Base-by-base conservation (phyloP, 1,140 invertebrate species). In the Drosophila tristis region DNA sequence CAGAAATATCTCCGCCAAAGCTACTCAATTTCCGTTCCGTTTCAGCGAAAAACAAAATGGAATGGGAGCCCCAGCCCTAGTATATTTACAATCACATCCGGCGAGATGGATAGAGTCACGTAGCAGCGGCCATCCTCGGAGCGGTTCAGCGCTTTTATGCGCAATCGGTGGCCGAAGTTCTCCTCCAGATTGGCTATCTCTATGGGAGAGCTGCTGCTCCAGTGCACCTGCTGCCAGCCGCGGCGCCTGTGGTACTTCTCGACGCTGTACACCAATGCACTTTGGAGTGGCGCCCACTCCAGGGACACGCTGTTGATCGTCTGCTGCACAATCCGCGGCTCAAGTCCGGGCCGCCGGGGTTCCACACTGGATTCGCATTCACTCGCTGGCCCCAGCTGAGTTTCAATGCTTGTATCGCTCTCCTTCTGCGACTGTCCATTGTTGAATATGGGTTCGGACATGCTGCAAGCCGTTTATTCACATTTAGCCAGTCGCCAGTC, bases 211-310 rank as follows among this genome's bases (percentile, higher is more conserved):
- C 54, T 35, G 51, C 72, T 74, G 25, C 45, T 74, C 86, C 86
- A 92, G 26, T 67, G 78, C 51, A 87, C 74, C 63, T 84, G 78
- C 25, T 77, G 61, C 91, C 91, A 92, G 29, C 74, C 78, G n/a
- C 45, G 39, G 3, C 60, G 60, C 23, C 68, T 79, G 16, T 91
- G 75, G 51, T 66, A 79, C 49, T 75, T 76, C 47, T 92, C 89
- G 5, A 91, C 68, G 48, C 77, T 72, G 51, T 91, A 92, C 8
- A 92, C 81, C 5, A 57, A 35, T 0, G 78, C 77, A 23, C 42
- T 26, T 4, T 44, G 23, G 5, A 65, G 51, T 4, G 29, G 58
- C 31, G 80, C 58, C 89, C 91, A 92, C 2, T 80, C 55, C n/a
- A 91, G 49, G 13, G 44, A 49, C 2, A 91, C 71, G 45, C 72